Evolutionary conservation across 2,113 vertebrate genomes (phyloP), one percentile per base, ranked within the genome.

Genomic region (Paedocypris sp.): DNA sequence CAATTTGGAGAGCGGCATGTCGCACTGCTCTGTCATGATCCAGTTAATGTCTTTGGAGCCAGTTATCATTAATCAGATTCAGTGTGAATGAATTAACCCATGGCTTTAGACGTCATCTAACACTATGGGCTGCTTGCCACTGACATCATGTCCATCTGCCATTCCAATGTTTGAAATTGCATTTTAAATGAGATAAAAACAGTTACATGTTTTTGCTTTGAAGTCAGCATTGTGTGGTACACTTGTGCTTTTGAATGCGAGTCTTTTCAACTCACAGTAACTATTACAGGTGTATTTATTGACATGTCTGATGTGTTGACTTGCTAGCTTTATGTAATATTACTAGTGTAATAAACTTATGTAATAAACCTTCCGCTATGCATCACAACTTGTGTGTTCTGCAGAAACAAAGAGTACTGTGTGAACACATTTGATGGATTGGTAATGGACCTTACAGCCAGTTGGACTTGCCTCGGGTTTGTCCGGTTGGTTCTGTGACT

Each of bases 41-140:
- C 38, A 66, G 68, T 58, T 68, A 60, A 70, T 60, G 66, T 50
- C 54, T 58, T 57, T 18, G 13, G 48, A 62, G 67, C 68, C 67
- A n/a, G 64, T 60, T 43, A 51, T 53, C 70, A 70, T 75, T 67
- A 67, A 65, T 72, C 68, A 70, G 70, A 62, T 70, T 65, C 35
- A 41, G 19, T 49, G 49, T 26, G 67, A 59, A 69, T 66, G 16
- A 64, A 71, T 73, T 32, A 60, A 53, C 62, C 31, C 38, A 48
- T 23, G 36, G 18, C 56, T 13, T 25, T 57, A 65, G 62, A 64
- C n/a, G 35, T 10, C 18, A 19, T 66, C 66, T 60, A 67, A 56
- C 32, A 46, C 49, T 62, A 53, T 16, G 6, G 25, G 12, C 18
- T n/a, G 25, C 22, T 28, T 28, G 12, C 4, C 6, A 26, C 45